These are phyloP conservation scores for Apotomis turbidana DNA, from an alignment of 2,888 invertebrate genomes.

Conservation along the genomic window DNA sequence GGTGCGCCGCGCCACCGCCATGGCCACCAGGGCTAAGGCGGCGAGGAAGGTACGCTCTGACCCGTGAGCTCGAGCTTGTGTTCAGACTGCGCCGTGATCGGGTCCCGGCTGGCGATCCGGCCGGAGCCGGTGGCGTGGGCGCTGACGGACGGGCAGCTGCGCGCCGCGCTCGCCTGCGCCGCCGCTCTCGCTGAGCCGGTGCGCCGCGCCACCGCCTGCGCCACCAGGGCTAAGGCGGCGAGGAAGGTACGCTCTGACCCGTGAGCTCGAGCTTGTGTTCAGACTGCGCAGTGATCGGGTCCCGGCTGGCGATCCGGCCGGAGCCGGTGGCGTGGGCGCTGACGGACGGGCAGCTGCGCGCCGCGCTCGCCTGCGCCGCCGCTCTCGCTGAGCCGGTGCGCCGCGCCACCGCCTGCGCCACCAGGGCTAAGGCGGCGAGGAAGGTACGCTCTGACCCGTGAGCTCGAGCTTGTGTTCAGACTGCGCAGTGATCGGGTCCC, in stretches of 20 bases:
- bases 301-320: conserved; percentile 89
- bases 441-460: conserved; percentile 73
- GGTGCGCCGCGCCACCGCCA: too few species aligned
- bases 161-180: conserved; percentile 95
- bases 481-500: too few species aligned
- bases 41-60: too few species aligned
- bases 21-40: too few species aligned
- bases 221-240: too few species aligned
- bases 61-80: conserved; percentile 87
- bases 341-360: conserved; percentile 97
- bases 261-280: too few species aligned
- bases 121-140: conserved; percentile 91
- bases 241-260: too few species aligned
- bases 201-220: conserved; percentile 62
- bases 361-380: conserved; percentile 94
- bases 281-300: too few species aligned
- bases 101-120: too few species aligned
- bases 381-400: conserved; percentile 83
- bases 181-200: conserved; percentile 93
- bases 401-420: too few species aligned
- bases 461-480: conserved; percentile 85
- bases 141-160: conserved; percentile 96
- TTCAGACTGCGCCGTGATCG: too few species aligned
- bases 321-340: conserved; percentile 99
- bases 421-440: too few species aligned